These are phyloP conservation scores for Crossoptilon crossoptilon DNA, from an alignment of 2,797 vertebrate genomes.

Conservation along the genomic window DNA sequence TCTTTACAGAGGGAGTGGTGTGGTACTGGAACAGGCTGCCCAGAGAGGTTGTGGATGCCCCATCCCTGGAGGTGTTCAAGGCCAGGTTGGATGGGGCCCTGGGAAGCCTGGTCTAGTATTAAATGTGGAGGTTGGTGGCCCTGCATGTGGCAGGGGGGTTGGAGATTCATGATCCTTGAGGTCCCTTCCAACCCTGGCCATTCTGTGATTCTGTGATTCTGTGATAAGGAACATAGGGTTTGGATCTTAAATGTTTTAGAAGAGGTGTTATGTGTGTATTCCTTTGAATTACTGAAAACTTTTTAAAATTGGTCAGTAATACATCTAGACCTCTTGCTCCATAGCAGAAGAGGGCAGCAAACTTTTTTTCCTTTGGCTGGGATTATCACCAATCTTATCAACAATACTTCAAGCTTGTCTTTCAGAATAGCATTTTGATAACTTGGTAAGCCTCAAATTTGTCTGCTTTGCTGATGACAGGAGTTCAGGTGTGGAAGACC, in stretches of 20 bases:
- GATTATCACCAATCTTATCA: neutral
- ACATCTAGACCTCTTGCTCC: neutral
- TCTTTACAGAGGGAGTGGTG: no score
- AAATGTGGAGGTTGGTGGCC: no score
- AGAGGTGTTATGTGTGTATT: neutral
- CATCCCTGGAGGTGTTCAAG: no score
- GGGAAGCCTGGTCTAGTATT: no score
- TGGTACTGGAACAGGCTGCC: no score
- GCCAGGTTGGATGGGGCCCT: no score
- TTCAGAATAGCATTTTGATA: constrained; percentile 18
- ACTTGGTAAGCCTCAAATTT: neutral
- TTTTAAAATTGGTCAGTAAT: neutral
- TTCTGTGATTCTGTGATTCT: no score
- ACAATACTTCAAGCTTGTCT: neutral
- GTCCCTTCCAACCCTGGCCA: no score
- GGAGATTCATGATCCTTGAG: no score
- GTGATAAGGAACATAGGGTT: neutral
- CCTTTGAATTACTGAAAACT: neutral
- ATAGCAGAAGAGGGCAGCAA: neutral
- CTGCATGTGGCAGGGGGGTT: no score
- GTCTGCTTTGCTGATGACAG: neutral
- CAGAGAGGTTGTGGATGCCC: no score
- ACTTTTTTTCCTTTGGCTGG: neutral
- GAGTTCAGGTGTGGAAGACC: neutral
- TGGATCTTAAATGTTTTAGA: neutral